Conservation (phyloP, 2,888 invertebrate species). For the Boloria selene region DNA sequence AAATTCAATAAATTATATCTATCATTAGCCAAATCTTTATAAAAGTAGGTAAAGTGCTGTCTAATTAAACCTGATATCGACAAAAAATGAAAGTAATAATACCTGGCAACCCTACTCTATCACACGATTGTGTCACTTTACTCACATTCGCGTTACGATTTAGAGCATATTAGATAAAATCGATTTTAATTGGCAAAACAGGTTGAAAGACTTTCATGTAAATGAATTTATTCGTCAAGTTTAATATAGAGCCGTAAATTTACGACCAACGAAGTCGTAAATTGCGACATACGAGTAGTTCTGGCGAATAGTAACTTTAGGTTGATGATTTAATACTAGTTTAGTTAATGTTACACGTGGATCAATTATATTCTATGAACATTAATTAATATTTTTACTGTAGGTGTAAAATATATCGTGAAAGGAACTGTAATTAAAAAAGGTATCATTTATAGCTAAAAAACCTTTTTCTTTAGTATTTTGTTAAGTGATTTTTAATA, state of each 20-base stretch:
- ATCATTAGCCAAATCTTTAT: no score
- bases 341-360: no score
- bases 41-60: no score
- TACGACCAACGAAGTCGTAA: constrained; percentile 8
- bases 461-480: no score
- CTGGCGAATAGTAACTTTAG: neutral
- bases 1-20: no score
- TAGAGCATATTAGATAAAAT: constrained; percentile 24
- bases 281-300: neutral
- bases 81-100: neutral
- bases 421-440: no score
- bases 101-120: constrained; percentile 1
- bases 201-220: constrained; percentile 12
- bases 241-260: constrained; percentile 14
- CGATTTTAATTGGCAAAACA: constrained; percentile 21
- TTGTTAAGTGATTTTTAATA: no score
- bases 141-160: constrained; percentile 23
- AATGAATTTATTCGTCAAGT: constrained; percentile 5
- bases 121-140: constrained; percentile 25
- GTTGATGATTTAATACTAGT: neutral
- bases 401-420: no score
- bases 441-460: no score
- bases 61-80: neutral
- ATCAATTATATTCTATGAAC: no score
- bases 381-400: no score